Evolutionary conservation across 2,888 invertebrate species (phyloP).

Genomic region (Arrhopalites spinosus): DNA sequence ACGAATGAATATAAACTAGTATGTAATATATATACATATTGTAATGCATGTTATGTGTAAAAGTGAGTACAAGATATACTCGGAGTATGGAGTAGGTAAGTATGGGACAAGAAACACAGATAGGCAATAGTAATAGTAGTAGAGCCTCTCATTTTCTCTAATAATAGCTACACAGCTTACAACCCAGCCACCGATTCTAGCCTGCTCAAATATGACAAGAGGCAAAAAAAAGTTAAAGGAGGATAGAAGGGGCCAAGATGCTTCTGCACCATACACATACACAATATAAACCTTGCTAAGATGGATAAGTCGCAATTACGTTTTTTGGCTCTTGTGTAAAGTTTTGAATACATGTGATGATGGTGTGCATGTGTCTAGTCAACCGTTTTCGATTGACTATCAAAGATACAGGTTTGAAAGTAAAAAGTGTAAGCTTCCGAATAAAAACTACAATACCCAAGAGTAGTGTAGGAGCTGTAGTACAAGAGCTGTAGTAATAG

Average conservation of each 20-base stretch:
- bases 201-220: not conserved
- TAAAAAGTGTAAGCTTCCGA: not conserved
- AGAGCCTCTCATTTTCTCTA: constrained; percentile 4
- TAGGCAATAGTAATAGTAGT: not conserved
- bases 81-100: not conserved
- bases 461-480: not conserved
- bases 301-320: not conserved
- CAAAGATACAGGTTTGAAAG: not conserved
- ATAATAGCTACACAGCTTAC: constrained; percentile 13
- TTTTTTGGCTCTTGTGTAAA: not conserved
- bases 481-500: not conserved
- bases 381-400: not conserved
- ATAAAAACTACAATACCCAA: not conserved
- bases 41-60: not conserved
- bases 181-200: not conserved
- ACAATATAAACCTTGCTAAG: not conserved
- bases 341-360: not conserved
- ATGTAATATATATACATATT: too few species aligned
- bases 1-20: not conserved
- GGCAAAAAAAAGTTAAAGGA: not conserved
- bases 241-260: not conserved
- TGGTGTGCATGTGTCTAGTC: not conserved
- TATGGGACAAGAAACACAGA: not conserved
- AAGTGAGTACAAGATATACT: not conserved
- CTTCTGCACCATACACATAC: constrained; percentile 2